A percentile compares a stretch with the other conserved stretches of the same genome.
These are phyloP conservation scores for Philotrypesis tridentata DNA, from an alignment of 1,140 invertebrate genomes.

Conservation along the genomic window DNA sequence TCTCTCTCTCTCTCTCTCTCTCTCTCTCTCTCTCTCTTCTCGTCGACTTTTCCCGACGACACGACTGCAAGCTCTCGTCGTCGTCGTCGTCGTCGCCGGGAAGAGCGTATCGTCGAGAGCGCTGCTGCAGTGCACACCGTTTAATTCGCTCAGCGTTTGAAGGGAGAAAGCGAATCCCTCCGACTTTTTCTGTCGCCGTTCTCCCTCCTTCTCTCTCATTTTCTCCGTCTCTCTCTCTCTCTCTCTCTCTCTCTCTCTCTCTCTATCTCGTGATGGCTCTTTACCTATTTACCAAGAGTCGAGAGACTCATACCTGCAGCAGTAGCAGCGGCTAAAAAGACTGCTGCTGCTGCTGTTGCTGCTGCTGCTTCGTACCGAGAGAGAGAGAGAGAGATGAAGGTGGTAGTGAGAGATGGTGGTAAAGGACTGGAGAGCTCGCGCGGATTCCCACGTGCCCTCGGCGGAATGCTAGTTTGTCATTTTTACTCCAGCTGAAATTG, in stretches of 20 bases:
- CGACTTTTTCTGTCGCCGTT: too few relatives aligned
- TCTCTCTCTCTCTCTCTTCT: too few relatives aligned
- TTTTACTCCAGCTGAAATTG: slow-evolving; percentile 47
- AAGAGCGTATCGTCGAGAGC: too few relatives aligned
- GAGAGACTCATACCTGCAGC: slow-evolving; percentile 59
- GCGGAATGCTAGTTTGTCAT: slow-evolving; percentile 56
- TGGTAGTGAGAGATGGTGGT: background rate
- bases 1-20: too few relatives aligned
- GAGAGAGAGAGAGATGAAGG: background rate
- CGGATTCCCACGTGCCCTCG: slow-evolving; percentile 67
- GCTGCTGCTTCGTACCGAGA: background rate
- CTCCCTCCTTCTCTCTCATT: background rate
- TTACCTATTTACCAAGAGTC: slow-evolving; percentile 66
- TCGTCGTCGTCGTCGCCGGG: too few relatives aligned
- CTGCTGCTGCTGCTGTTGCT: too few relatives aligned
- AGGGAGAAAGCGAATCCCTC: too few relatives aligned
- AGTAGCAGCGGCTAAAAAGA: background rate
- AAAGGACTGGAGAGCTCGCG: slow-evolving; percentile 54
- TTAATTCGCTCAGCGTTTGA: too few relatives aligned
- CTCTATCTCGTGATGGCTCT: slow-evolving; percentile 51
- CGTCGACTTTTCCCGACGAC: too few relatives aligned
- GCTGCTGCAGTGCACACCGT: too few relatives aligned
- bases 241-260: background rate
- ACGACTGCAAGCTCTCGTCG: too few relatives aligned
- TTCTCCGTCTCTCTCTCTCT: slow-evolving; percentile 6